Evolutionary conservation across 2,888 invertebrate genomes (phyloP).

Genomic region (Nowickia ferox): DNA sequence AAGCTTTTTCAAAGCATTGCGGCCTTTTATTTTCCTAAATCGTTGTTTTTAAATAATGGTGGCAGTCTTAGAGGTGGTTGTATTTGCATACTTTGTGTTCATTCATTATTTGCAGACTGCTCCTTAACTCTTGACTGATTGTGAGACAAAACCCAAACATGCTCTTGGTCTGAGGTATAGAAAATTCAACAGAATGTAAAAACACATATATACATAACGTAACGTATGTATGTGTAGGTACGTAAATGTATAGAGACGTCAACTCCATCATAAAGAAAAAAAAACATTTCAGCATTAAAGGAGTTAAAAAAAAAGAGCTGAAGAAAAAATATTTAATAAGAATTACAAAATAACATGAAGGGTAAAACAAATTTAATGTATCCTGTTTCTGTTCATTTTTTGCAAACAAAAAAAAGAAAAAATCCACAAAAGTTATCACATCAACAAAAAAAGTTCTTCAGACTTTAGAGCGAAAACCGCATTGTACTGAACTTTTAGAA

Average conservation of each 20-base stretch:
- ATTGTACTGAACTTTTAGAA: slow-evolving; percentile 59
- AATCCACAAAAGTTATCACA: slow-evolving; percentile 49
- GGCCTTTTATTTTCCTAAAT: not conserved
- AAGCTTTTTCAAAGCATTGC: slow-evolving; percentile 1
- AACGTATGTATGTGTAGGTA: too few species aligned
- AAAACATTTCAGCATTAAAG: slow-evolving; percentile 54
- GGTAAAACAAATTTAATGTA: slow-evolving; percentile 64
- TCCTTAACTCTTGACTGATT: slow-evolving; percentile 70
- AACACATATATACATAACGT: slow-evolving; percentile 24
- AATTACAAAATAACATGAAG: slow-evolving; percentile 70
- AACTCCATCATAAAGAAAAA: slow-evolving; percentile 43
- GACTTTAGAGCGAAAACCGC: slow-evolving; percentile 67
- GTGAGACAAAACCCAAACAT: slow-evolving; percentile 71
- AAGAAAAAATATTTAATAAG: slow-evolving; percentile 59
- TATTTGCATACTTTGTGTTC: slow-evolving; percentile 62
- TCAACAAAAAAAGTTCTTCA: slow-evolving; percentile 53
- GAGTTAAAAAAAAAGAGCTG: slow-evolving; percentile 35
- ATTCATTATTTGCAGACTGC: slow-evolving; percentile 70
- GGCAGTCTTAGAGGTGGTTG: slow-evolving; percentile 29
- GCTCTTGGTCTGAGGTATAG: slow-evolving; percentile 58
- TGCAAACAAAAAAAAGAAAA: not conserved
- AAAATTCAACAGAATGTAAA: slow-evolving; percentile 52
- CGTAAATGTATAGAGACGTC: slow-evolving; percentile 38
- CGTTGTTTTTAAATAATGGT: slow-evolving; percentile 6
- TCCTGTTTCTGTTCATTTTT: slow-evolving; percentile 58